A percentile compares a stretch with the other conserved stretches of the same genome.
Conservation (phyloP, 2,797 vertebrate genomes). For the Acipenser ruthenus region DNA sequence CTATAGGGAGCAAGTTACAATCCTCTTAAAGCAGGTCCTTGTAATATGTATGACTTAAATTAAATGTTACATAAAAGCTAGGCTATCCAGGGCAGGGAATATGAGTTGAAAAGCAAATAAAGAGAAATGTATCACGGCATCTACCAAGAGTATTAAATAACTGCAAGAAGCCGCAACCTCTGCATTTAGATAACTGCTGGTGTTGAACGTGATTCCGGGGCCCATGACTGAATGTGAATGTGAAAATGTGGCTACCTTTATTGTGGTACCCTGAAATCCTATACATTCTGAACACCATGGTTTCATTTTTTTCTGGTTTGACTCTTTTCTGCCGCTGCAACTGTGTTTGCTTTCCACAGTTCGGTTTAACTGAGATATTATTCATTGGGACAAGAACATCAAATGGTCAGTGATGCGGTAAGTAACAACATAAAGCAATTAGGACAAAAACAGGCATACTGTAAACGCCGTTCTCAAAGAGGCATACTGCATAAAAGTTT, state of each 20-base stretch:
- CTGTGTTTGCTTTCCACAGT: conserved; percentile 3
- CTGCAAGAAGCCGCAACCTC: conserved; percentile 50
- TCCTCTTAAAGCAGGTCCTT: neutral
- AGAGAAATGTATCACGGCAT: conserved; percentile 59
- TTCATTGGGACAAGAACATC: too few relatives aligned
- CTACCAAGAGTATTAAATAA: conserved; percentile 58
- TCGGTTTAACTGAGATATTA: too few relatives aligned
- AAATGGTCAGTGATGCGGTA: too few relatives aligned
- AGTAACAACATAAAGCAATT: too few relatives aligned
- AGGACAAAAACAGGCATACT: too few relatives aligned
- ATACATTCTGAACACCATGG: conserved; percentile 3
- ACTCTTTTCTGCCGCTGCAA: conserved; percentile 9
- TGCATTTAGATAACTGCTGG: conserved; percentile 51
- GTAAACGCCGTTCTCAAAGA: too few relatives aligned
- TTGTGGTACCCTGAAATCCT: conserved; percentile 1
- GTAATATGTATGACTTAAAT: neutral
- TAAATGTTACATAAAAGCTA: neutral
- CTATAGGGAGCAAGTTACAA: neutral
- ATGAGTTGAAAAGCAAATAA: conserved; percentile 56
- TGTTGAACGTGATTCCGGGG: conserved; percentile 40
- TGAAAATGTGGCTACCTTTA: conserved; percentile 12
- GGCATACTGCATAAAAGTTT: too few relatives aligned
- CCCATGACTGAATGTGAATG: conserved; percentile 9
- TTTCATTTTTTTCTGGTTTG: conserved; percentile 14
- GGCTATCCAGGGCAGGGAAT: conserved; percentile 45